Evolutionary conservation across 2,888 invertebrate genomes (phyloP), one percentile per base, ranked within the genome.

Genomic region (Drosophila suboccidentalis): DNA sequence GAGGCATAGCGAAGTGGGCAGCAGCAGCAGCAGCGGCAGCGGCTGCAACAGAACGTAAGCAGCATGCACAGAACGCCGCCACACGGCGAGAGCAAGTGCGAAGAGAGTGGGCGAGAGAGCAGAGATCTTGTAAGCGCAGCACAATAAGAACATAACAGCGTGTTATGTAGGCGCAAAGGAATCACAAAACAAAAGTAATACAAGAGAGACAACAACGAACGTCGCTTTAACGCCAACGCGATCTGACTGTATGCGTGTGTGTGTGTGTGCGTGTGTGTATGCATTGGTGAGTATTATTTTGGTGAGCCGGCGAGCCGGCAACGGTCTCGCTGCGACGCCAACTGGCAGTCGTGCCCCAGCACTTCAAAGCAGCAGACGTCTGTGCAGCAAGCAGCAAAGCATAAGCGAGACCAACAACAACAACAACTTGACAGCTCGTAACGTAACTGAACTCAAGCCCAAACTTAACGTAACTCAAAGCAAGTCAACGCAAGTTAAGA

Each of bases 301-400:
- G 39, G 69, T 76, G 50, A 47, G 78, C 68, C 66, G 70, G 76
- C 69, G 69, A 65, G 59, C 60, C 80, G 71, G 77, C 77, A 68
- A 61, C 60, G 71, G 60, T 58, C 51, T 36, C 68, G 51, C 75
- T 66, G 75, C 73, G 78, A 74, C 77, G 71, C 68, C 65, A 78
- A 78, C 68, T 69, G 70, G 55, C 72, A 90, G 90, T 88, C 76
- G 89, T 76, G 89, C 75, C 80, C 71, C 85, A 85, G 71, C 87
- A 83, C 74, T 75, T 71, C 60, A 76, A 71, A 67, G 66, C 68
- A 80, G 17, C 72, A 79, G 87, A 82, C 84, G 82, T 78, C 73
- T 64, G 50, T 58, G 44, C 50, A 63, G 64, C 57, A 61, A 49
- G 22, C 59, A 71, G 50, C 44, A 55, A 41, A 39, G 51, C 54